Conservation (phyloP, 2,113 vertebrate species). For the Eptesicus fuscus region DNA sequence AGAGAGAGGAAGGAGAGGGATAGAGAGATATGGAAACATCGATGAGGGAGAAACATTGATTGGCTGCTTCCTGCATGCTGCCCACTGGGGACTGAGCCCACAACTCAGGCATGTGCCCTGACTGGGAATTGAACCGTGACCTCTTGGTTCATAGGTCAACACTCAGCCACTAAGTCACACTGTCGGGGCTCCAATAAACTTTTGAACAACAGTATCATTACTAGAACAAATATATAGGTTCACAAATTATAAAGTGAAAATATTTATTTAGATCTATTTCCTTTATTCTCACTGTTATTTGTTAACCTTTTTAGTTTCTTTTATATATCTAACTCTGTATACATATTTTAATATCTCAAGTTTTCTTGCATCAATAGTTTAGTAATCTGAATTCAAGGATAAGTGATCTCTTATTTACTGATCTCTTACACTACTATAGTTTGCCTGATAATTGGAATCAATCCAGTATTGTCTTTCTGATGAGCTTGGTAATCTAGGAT, state of each 20-base stretch:
- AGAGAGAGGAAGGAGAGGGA: no score
- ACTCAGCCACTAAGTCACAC: no score
- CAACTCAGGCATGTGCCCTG: no score
- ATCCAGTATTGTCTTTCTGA: conserved; percentile 54
- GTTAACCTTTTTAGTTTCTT: neutral
- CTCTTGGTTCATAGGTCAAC: no score
- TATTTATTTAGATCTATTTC: neutral
- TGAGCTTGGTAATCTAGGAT: neutral
- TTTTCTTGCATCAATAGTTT: neutral
- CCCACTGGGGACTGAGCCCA: no score
- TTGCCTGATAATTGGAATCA: conserved; percentile 41
- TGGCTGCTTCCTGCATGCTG: no score
- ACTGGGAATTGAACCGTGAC: no score
- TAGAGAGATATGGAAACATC: no score
- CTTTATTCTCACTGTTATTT: neutral
- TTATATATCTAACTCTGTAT: neutral
- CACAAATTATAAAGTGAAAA: neutral
- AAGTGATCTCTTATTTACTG: neutral
- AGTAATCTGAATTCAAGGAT: neutral
- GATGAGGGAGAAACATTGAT: no score
- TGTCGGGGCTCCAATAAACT: no score
- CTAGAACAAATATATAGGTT: neutral
- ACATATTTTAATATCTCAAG: neutral
- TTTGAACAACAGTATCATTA: neutral
- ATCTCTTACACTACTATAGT: neutral